Evolutionary conservation across 2,113 vertebrate species (phyloP).

Genomic region (Dicentrarchus labrax): DNA sequence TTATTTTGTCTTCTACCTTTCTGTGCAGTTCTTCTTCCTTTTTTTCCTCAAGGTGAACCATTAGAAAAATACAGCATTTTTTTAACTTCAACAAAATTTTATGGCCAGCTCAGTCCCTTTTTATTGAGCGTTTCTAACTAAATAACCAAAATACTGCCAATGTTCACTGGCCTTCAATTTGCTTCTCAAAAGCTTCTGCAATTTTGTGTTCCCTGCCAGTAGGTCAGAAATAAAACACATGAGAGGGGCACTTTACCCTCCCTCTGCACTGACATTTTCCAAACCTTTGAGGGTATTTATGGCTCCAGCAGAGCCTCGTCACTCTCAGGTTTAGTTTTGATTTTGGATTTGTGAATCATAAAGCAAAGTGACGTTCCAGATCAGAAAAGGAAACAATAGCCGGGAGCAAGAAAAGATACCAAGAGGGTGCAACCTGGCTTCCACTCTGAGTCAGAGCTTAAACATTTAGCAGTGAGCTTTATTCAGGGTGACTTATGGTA

Average conservation of each 20-base stretch:
- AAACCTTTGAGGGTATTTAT: not conserved
- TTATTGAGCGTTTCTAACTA: too few relatives aligned
- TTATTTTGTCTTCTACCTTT: not conserved
- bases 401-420: not conserved
- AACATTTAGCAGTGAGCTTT: constrained; percentile 29
- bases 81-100: too few relatives aligned
- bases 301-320: not conserved
- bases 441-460: not conserved
- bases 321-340: not conserved
- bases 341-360: not conserved
- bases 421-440: not conserved
- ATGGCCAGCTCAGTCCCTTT: too few relatives aligned
- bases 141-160: not conserved
- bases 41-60: not conserved
- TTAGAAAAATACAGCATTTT: not conserved
- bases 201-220: not conserved
- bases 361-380: not conserved
- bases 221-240: not conserved
- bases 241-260: too few relatives aligned
- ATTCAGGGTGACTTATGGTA: not conserved
- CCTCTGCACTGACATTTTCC: not conserved
- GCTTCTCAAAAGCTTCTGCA: not conserved
- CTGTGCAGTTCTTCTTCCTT: not conserved
- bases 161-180: not conserved
- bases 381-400: not conserved